Conservation (phyloP, 2,797 vertebrate genomes). For the Galago senegalensis region DNA sequence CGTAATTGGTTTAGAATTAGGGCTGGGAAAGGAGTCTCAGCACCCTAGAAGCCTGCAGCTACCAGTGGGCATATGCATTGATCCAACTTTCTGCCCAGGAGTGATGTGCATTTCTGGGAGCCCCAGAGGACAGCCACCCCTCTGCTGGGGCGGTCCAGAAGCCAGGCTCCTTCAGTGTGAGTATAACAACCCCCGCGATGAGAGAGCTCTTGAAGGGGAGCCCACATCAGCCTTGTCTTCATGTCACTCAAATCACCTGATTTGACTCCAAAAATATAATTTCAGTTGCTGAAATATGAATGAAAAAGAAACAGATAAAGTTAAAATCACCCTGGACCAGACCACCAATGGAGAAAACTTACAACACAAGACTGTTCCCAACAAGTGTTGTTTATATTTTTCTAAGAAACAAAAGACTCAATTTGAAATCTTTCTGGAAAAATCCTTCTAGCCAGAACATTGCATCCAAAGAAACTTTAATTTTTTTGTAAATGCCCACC, state of each 20-base stretch:
- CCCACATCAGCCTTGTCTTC: not conserved
- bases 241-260: not conserved
- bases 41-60: not conserved
- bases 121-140: not conserved
- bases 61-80: no score
- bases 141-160: rapidly evolving
- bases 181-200: rapidly evolving
- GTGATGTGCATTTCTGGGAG: not conserved
- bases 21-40: not conserved
- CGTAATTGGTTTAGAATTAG: not conserved
- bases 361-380: not conserved
- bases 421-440: slow-evolving; percentile 55
- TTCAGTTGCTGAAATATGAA: not conserved
- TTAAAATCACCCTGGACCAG: not conserved
- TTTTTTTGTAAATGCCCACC: not conserved
- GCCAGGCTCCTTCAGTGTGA: not conserved
- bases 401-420: slow-evolving; percentile 32
- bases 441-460: not conserved
- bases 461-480: slow-evolving; percentile 10
- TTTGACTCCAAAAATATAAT: not conserved
- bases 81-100: not conserved
- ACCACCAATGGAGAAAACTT: not conserved
- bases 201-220: not conserved
- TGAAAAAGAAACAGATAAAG: not conserved
- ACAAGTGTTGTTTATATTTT: not conserved